A percentile compares a stretch with the other conserved stretches of the same genome.
phyloP scores from a whole-genome alignment of 1,140 invertebrate species.

The Sitophilus oryzae region DNA sequence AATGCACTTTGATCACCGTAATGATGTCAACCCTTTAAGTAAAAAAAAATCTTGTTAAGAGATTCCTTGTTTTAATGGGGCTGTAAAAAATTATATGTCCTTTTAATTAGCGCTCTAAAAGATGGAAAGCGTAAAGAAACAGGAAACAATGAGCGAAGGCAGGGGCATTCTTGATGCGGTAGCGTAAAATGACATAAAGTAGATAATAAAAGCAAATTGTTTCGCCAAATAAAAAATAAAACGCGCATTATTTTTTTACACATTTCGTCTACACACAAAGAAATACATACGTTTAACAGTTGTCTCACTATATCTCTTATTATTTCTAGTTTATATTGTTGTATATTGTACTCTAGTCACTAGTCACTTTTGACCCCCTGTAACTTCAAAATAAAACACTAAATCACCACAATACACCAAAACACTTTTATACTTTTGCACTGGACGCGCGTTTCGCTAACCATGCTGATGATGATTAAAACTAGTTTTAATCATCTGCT shows the following conservation, averaged over 20 bases:
- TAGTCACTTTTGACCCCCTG: too few relatives aligned
- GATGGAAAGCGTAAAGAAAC: conserved; percentile 5
- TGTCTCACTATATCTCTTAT: too few relatives aligned
- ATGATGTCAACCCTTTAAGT: conserved; percentile 16
- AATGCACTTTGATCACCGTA: conserved; percentile 12
- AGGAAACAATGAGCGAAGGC: background rate
- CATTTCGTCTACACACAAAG: too few relatives aligned
- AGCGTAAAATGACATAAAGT: background rate
- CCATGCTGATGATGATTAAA: too few relatives aligned
- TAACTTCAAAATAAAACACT: too few relatives aligned
- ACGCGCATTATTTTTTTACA: background rate
- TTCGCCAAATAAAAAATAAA: background rate
- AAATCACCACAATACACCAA: too few relatives aligned
- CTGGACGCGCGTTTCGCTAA: too few relatives aligned
- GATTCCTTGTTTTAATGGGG: conserved; percentile 7
- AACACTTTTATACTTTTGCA: too few relatives aligned
- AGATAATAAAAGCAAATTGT: background rate
- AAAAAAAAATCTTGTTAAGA: conserved; percentile 16
- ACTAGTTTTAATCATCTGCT: too few relatives aligned
- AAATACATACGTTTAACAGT: background rate
- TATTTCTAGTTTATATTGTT: too few relatives aligned
- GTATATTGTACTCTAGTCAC: too few relatives aligned
- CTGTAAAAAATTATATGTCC: conserved; percentile 14
- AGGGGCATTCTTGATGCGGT: background rate
- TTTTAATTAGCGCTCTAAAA: conserved; percentile 5